Evolutionary conservation across 2,113 vertebrate species (phyloP), one percentile per base, ranked within the genome.

Genomic region (Eulacestoma nigropectus): DNA sequence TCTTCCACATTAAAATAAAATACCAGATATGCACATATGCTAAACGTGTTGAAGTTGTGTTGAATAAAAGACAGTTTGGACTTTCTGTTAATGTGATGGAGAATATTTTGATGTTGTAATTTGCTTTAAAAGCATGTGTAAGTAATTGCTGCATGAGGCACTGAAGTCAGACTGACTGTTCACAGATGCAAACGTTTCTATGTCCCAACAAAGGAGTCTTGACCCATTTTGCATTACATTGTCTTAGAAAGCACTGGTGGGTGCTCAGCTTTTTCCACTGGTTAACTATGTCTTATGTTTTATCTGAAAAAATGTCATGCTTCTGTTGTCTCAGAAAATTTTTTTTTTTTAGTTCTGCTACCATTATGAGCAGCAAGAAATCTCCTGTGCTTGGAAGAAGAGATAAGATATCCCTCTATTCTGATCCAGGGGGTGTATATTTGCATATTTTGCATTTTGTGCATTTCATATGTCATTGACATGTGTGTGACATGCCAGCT

Each of bases 41-140:
- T 84, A 80, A 89, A 89, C 3, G 16, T 90, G 95, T 83, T 76
- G 29, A 65, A 92, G 68, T 62, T 52, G 17, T 85, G 37, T 65
- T 37, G 78, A 84, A 41, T 79, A 60, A 83, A 93, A 81, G 73
- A 19, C 59, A 59, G 60, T 64, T 52, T 89, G 57, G 82, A 76
- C 59, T 49, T 82, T 94, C 67, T 89, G 55, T 89, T 90, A 90
- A 80, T 88, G 37, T 80, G 75, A 55, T 83, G 57, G 78, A 80
- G 79, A 84, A 33, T 93, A 74, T 90, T 93, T 83, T 73, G 37
- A 4, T 91, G 67, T 53, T 85, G 72, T 93, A 95, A 83, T 90
- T 93, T 88, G 67, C 41, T 81, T 52, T 18, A 84, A 89, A 82
- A 85, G 62, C 87, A 88, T 39, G 33, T 95, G 84, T 89, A 72